These are phyloP conservation scores for Chrysolina oricalcia DNA, from an alignment of 2,888 invertebrate genomes.

Conservation along the genomic window DNA sequence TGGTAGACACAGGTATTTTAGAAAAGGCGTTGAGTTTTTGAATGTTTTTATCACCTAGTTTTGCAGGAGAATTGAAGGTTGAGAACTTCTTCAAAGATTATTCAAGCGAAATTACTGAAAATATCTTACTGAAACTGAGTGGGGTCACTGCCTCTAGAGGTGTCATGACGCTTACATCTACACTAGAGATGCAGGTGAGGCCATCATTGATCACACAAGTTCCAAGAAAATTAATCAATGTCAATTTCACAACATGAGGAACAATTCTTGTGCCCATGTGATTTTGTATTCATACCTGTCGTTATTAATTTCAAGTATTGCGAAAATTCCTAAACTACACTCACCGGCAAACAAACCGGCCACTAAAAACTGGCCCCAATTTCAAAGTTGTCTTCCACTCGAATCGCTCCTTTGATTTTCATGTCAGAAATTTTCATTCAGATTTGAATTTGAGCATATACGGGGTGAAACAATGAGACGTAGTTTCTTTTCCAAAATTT, in stretches of 20 bases:
- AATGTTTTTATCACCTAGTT: conserved; percentile 5
- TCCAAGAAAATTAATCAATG: no score
- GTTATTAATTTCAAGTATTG: background rate
- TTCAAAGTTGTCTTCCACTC: no score
- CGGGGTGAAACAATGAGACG: no score
- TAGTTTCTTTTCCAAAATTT: no score
- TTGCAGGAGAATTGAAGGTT: conserved; percentile 80
- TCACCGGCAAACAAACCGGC: no score
- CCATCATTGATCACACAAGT: no score
- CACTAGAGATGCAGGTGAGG: conserved; percentile 81
- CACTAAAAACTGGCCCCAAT: no score
- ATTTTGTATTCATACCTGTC: background rate
- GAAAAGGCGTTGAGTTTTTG: background rate
- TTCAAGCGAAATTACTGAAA: conserved; percentile 77
- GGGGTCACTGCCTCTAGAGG: conserved; percentile 81
- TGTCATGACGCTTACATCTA: conserved; percentile 82
- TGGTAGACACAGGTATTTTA: conserved; percentile 81
- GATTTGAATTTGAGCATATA: no score
- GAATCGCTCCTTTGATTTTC: no score
- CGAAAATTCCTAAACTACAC: no score
- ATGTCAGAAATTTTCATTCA: no score
- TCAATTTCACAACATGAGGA: background rate
- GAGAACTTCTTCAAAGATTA: conserved; percentile 83
- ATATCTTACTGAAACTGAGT: conserved; percentile 80
- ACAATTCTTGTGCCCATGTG: background rate